These are phyloP conservation scores for Caenorhabditis sp. DNA, from an alignment of 2,888 invertebrate genomes.

Conservation along the genomic window DNA sequence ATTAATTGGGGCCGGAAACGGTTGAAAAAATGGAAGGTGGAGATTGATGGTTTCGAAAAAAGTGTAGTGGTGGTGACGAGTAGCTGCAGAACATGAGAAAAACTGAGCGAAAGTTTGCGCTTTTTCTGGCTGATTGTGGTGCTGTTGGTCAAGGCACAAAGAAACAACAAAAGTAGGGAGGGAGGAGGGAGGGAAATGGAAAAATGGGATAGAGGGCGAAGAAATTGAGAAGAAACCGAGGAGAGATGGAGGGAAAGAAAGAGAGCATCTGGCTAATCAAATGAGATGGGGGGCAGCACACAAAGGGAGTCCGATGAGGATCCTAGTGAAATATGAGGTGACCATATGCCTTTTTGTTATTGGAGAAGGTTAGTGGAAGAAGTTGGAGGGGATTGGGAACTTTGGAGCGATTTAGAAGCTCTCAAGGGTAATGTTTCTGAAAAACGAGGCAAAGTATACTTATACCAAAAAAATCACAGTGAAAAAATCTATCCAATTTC, in stretches of 20 bases:
- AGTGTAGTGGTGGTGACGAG: background rate
- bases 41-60: background rate
- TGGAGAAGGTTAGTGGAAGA: background rate
- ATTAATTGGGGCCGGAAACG: background rate
- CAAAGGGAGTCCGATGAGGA: conserved; percentile 3
- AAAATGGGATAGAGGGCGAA: background rate
- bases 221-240: conserved; percentile 1
- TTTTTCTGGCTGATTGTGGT: background rate
- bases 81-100: background rate
- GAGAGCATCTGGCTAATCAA: conserved; percentile 63
- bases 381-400: background rate
- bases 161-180: conserved; percentile 16
- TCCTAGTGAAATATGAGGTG: conserved; percentile 61
- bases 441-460: no score
- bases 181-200: conserved; percentile 11
- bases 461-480: no score
- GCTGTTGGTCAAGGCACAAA: conserved; percentile 25
- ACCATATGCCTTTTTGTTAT: conserved; percentile 35
- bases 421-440: no score
- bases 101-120: conserved; percentile 9
- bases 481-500: no score
- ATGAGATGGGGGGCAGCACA: conserved; percentile 21
- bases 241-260: no score
- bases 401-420: background rate
- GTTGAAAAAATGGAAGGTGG: background rate